Base-by-base conservation (phyloP, 2,888 invertebrate genomes). In the Neoscelio sp. region DNA sequence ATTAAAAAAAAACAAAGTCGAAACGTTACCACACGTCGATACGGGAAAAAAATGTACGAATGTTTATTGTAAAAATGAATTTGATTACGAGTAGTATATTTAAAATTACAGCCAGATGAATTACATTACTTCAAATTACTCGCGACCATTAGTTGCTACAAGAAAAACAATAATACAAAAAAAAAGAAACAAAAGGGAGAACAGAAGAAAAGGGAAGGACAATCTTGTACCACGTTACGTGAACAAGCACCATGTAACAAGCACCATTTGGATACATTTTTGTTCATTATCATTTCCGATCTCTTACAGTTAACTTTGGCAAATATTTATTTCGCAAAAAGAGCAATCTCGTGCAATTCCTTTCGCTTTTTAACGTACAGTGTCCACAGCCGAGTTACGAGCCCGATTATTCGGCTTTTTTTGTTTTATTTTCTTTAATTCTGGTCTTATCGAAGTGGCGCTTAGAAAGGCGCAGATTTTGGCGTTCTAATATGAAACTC, bases 311-410 rank as follows among this genome's bases (percentile, higher is more conserved):
- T 68, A 76, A 76, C 76, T 76, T 76, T 76, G 76, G 76, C 77
- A 77, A 77, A 77, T 77, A 44, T 77, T 70, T 77, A 70, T 77
- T 62, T 77, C 70, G 70, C 77, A 77, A 77, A 77, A 77, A 70
- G 77, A 64, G 77, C 70, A 77, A 77, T 64, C 52, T 64, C 58
- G 50, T 68, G 68, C 68, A 76, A 64, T 76, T 76, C 70, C 77
- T 77, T 77, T 77, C 70, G 77, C 77, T 70, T 77, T 23, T 77
- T 77, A 77, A 77, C 77, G 70, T 70, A 77, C 70, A 65, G 64
- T 68, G 33, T 70, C 76, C 76, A 68, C 76, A 76, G 76, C 76
- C 76, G 68, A 70, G 76, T 68, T 76, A 70, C 76, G 76, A 70
- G 76, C 68, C 76, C 76, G 76, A 76, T 76, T 70, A 70, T 76